Evolutionary conservation across 2,797 vertebrate genomes (phyloP).

Genomic region (Hyperoplus immaculatus): DNA sequence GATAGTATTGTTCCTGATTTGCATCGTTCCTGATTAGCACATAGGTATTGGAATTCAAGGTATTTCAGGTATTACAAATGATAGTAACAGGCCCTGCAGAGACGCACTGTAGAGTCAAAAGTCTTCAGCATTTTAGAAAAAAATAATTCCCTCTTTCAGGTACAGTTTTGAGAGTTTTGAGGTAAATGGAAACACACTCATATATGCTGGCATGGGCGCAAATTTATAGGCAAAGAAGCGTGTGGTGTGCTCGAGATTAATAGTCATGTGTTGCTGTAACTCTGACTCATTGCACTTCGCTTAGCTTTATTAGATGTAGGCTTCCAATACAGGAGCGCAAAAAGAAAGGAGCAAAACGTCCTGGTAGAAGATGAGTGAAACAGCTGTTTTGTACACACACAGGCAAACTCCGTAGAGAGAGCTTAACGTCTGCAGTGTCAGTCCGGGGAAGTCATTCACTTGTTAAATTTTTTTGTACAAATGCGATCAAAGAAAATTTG

Average conservation of each 20-base stretch:
- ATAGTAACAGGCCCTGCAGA: neutral
- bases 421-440: conserved; percentile 5
- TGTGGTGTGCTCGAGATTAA: neutral
- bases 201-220: neutral
- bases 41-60: neutral
- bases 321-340: conserved; percentile 4
- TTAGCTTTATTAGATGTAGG: conserved; percentile 10
- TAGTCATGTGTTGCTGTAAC: neutral
- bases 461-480: neutral
- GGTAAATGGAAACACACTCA: neutral
- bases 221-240: conserved; percentile 2
- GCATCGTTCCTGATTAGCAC: neutral
- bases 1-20: neutral
- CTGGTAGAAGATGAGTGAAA: neutral
- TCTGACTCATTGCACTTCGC: conserved; percentile 24
- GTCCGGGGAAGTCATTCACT: neutral
- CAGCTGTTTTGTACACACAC: conserved; percentile 4
- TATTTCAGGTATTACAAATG: neutral
- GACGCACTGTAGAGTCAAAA: neutral
- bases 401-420: neutral
- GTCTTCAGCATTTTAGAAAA: neutral
- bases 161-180: neutral
- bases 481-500: neutral
- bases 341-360: neutral
- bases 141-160: neutral